Conservation (phyloP, 2,113 vertebrate species). For the Cygnus atratus region DNA sequence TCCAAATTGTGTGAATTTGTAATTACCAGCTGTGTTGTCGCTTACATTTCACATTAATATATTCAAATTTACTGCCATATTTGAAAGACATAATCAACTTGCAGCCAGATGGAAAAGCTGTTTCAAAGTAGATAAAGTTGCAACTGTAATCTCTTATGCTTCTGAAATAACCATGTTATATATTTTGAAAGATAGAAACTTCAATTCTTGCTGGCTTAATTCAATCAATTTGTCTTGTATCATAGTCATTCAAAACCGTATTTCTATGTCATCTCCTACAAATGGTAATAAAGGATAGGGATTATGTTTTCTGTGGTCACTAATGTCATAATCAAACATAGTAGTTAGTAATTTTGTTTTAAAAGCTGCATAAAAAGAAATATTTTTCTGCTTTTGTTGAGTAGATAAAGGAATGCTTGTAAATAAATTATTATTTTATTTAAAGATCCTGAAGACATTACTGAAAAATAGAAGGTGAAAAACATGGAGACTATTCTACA, state of each 20-base stretch:
- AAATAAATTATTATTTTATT: background rate
- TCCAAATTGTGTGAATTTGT: background rate
- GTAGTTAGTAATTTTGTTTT: background rate
- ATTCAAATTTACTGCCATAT: background rate
- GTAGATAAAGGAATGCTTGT: background rate
- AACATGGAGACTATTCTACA: background rate
- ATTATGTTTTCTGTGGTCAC: background rate
- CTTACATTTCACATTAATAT: background rate
- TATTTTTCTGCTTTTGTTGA: background rate
- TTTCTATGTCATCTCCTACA: background rate
- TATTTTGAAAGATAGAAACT: background rate
- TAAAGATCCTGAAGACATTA: background rate
- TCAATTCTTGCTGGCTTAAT: background rate
- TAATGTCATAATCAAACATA: background rate
- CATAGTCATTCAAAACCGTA: background rate
- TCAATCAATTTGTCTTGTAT: background rate
- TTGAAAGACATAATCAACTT: background rate
- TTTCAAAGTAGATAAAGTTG: background rate
- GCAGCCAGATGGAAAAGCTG: background rate
- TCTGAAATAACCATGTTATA: background rate
- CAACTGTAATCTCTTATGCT: background rate
- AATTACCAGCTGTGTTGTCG: background rate
- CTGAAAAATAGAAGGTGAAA: background rate
- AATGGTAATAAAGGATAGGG: background rate
- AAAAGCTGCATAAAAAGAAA: background rate